Percentiles rank a stretch among this genome's conserved stretches.
These are phyloP conservation scores for Drosophila pegasa DNA, from an alignment of 2,888 invertebrate species.

Conservation along the genomic window DNA sequence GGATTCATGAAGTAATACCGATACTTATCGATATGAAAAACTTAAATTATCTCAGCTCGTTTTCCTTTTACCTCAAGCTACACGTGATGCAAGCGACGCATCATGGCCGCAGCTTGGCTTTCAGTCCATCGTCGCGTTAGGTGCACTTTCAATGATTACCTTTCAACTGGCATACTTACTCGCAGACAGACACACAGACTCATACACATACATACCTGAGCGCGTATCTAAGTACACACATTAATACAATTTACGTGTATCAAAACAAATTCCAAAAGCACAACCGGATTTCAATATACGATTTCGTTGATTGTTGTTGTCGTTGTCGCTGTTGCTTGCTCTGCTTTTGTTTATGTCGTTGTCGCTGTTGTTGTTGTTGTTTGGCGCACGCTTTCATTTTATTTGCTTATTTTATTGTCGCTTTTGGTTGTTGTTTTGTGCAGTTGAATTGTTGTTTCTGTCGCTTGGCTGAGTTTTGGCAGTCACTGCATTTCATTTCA, in stretches of 20 bases:
- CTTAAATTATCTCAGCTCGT: not conserved
- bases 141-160: slow-evolving; percentile 37
- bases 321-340: slow-evolving; percentile 30
- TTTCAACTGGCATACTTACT: slow-evolving; percentile 8
- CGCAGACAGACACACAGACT: not conserved
- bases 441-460: slow-evolving; percentile 31
- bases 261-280: slow-evolving; percentile 48
- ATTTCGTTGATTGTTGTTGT: slow-evolving; percentile 45
- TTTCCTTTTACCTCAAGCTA: not conserved
- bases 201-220: slow-evolving; percentile 2
- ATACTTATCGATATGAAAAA: not conserved
- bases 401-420: slow-evolving; percentile 53
- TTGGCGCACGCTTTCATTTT: slow-evolving; percentile 57
- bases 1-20: too few species aligned
- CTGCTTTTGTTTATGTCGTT: slow-evolving; percentile 15
- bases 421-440: not conserved
- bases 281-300: slow-evolving; percentile 67
- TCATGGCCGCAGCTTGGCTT: not conserved
- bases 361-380: slow-evolving; percentile 22
- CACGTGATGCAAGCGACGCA: not conserved
- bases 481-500: slow-evolving; percentile 45
- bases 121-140: slow-evolving; percentile 8
- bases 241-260: slow-evolving; percentile 45
- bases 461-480: slow-evolving; percentile 48
- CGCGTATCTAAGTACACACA: slow-evolving; percentile 30